Evolutionary conservation across 2,113 vertebrate species (phyloP).

Genomic region (Podarcis cretensis): DNA sequence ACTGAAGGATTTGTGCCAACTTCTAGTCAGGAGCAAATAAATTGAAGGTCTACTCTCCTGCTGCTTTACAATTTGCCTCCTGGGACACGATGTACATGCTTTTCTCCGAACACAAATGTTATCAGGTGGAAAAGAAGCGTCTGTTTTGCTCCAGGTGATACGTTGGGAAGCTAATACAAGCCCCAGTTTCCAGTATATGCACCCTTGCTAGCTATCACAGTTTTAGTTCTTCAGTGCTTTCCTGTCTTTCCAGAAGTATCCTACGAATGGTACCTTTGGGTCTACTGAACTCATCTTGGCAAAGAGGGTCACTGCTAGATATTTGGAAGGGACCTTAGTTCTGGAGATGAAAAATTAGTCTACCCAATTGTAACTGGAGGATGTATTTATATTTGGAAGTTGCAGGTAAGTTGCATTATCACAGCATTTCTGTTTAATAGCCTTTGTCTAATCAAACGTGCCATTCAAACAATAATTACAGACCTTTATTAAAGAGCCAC

Average conservation of each 20-base stretch:
- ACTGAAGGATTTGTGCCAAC: constrained; percentile 43
- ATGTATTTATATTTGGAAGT: constrained; percentile 3
- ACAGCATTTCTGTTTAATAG: background rate
- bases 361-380: background rate
- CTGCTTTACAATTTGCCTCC: background rate
- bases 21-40: constrained; percentile 31
- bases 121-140: background rate
- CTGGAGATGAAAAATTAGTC: constrained; percentile 1
- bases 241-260: background rate
- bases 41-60: background rate
- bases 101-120: background rate
- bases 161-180: background rate
- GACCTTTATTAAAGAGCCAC: no score
- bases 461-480: background rate
- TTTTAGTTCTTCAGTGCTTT: background rate
- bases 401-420: background rate
- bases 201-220: background rate
- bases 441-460: background rate
- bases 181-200: background rate
- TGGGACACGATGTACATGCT: background rate
- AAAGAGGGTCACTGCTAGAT: constrained; percentile 1
- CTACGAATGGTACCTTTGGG: background rate
- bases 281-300: constrained; percentile 18
- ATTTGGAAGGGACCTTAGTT: background rate
- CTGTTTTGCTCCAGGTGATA: background rate